Percentiles rank a stretch among this genome's conserved stretches.
These are phyloP conservation scores for Oncorhynchus gorbuscha DNA, from an alignment of 2,113 vertebrate species.

Conservation along the genomic window DNA sequence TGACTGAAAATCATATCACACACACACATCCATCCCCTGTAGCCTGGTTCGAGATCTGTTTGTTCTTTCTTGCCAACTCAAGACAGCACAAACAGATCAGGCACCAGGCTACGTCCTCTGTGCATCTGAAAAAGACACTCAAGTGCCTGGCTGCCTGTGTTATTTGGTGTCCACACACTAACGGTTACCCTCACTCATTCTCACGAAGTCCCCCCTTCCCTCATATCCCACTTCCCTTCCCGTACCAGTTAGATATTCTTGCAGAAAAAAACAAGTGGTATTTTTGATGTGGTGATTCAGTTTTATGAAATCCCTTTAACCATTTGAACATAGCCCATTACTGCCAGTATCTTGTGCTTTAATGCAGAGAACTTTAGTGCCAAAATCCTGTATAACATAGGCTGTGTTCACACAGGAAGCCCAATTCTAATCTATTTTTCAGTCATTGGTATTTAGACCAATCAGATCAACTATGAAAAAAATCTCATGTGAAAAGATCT, in stretches of 20 bases:
- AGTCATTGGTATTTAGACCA: conserved; percentile 26
- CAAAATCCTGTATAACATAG: conserved; percentile 38
- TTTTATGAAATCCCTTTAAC: conserved; percentile 16
- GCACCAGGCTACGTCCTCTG: neutral
- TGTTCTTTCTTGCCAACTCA: no score
- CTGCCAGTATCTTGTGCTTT: conserved; percentile 51
- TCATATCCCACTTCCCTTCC: neutral
- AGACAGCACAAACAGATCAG: neutral
- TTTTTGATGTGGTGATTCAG: conserved; percentile 16
- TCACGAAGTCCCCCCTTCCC: neutral
- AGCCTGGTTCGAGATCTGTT: no score
- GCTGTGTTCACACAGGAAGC: no score
- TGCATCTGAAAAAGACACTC: conserved; percentile 45
- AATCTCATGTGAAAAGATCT: no score
- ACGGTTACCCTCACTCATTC: neutral
- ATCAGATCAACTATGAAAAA: neutral
- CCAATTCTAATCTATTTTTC: neutral
- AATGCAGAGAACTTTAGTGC: conserved; percentile 33
- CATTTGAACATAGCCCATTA: conserved; percentile 37
- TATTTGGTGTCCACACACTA: conserved; percentile 23
- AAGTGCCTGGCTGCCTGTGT: conserved; percentile 56
- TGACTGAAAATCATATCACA: neutral
- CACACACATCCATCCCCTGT: neutral
- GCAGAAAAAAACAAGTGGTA: neutral
- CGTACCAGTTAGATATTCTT: neutral